Evolutionary conservation across 2,888 invertebrate species (phyloP), one percentile per base, ranked within the genome.

Genomic region (Empis livida): DNA sequence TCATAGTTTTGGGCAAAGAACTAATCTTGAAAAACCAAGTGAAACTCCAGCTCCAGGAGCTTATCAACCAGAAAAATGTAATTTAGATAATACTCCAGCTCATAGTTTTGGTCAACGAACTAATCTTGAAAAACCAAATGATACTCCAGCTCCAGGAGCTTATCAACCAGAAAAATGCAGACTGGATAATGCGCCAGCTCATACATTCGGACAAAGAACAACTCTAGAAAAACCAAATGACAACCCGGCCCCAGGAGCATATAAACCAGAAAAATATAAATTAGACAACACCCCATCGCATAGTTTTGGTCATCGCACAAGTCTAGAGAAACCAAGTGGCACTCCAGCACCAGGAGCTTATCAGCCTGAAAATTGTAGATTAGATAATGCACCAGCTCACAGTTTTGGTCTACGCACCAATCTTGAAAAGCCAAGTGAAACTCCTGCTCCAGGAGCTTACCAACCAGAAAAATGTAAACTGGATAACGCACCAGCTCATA

Each of bases 1-100:
- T 57, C 85, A 78, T 65, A 79, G 79, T 41, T 85, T 86, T 63
- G 82, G 84, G 54, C 74, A 77, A 51, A 82, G 81, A 65, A 74
- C 76, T 9, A 74, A 76, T 54, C 65, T 72, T 46, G 79, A 80
- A 54, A 74, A 75, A 60, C 57, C 73, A 27, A 60, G 74, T 59
- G 71, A 75, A 49, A 77, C 75, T 43, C 81, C 80, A 64, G 55
- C 77, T 13, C 79, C 79, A 35, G 78, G 76, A 43, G 74, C 75
- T 5, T 79, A 79, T 54, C 55, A 61, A 41, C 71, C 77, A 20
- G 79, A 79, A 51, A 78, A 77, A 56, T 41, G 27, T 4, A 45
- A 54, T 14, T 38, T 56, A 1, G 71, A 74, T 53, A 59, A 68
- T 50, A 63, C 75, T 16, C 79, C 78, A 31, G 73, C 71, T 54